Percentiles rank a stretch among this genome's conserved stretches.
Conservation (phyloP, 2,797 vertebrate species). For the Momotus momota region DNA sequence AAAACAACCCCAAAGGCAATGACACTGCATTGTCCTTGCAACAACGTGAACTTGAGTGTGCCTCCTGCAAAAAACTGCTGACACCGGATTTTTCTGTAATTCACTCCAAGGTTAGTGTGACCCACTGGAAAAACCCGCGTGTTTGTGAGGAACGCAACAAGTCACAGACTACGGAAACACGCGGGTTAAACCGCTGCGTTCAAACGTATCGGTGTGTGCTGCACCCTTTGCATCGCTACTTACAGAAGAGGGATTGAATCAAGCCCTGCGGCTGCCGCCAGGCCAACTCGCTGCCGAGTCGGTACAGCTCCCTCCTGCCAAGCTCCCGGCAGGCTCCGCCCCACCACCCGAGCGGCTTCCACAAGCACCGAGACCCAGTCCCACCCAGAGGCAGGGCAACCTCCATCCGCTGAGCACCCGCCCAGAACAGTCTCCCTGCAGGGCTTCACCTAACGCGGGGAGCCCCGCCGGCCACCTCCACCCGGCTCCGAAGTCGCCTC, state of each 20-base stretch:
- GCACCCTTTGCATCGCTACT: rapidly evolving
- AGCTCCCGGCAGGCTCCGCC: neutral
- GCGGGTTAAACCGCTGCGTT: rapidly evolving
- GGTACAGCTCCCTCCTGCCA: rapidly evolving
- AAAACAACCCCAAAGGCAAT: too few relatives aligned
- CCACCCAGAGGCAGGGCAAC: neutral
- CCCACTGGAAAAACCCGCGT: rapidly evolving
- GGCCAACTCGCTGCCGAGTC: rapidly evolving
- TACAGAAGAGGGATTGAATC: rapidly evolving
- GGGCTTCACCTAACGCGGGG: too few relatives aligned
- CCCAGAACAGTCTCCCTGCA: rapidly evolving
- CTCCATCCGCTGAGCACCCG: too few relatives aligned
- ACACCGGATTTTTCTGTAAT: neutral
- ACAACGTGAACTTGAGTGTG: neutral
- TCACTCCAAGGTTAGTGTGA: neutral
- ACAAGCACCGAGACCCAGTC: rapidly evolving
- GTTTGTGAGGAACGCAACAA: neutral
- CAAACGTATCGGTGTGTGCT: rapidly evolving
- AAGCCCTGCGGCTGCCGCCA: neutral
- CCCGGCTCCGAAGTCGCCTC: too few relatives aligned
- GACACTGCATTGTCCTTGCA: constrained; percentile 45
- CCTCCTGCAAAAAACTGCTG: neutral
- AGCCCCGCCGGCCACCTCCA: too few relatives aligned
- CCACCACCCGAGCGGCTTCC: rapidly evolving
- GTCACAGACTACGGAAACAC: rapidly evolving